Base-by-base conservation (phyloP, 2,888 invertebrate species). In the Smittia sp. region DNA sequence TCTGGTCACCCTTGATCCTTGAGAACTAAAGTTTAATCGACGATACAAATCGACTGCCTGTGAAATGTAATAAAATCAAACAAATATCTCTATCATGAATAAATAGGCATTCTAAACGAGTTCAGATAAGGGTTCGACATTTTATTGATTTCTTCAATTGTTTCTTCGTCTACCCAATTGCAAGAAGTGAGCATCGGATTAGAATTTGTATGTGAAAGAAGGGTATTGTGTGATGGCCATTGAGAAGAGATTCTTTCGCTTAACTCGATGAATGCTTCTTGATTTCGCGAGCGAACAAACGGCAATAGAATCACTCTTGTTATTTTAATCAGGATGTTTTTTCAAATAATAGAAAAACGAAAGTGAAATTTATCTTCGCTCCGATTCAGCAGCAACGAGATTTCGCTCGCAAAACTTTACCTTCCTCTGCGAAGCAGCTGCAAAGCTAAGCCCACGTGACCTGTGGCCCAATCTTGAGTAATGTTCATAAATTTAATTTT, bases 401-500 rank as follows among this genome's bases (percentile, higher is more conserved):
- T 58, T 58, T 58, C 2, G 52, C 4, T 15, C n/a, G 20, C 15
- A 27, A 65, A 65, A 65, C 1, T 13, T 27, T 32, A 27, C 7
- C 13, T n/a, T 66, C 15, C 39, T 32, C 25, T 65, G 4, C 22
- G n/a, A 39, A 66, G 38, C 66, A 66, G 66, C 66, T 66, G 66
- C 66, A 66, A n/a, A n/a, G n/a, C n/a, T n/a, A n/a, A 54, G 54
- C 52, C 69, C 69, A 69, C 69, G 69, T 69, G 69, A 69, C 69
- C 69, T 52, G 69, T 69, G 69, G 69, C 69, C 69, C 69, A 69
- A 69, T 41, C 52, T 41, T 72, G 72, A 62, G 72, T 62, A 72
- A 72, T 72, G 72, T 72, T 72, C 72, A 72, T 72, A 72, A 72
- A 72, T 72, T 72, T 54, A 54, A 69, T 72, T 72, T 62, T 63